Base-by-base conservation (phyloP, 1,140 invertebrate species). In the Medauroidea extradentata region DNA sequence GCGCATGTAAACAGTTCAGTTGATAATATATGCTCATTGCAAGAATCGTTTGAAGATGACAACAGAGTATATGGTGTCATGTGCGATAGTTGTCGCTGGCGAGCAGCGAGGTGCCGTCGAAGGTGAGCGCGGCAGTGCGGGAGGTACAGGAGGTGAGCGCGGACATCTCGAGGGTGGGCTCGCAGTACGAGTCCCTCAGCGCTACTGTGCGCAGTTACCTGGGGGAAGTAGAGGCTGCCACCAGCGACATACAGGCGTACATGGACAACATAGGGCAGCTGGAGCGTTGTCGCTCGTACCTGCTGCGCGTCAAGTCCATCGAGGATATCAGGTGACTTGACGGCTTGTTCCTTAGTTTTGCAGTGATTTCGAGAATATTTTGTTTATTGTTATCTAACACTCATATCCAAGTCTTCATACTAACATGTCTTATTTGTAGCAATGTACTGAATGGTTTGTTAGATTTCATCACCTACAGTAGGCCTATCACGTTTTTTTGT, bases 241-340 rank as follows among this genome's bases (percentile, higher is more conserved):
- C 81, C 23, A 70, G 69, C 11, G 69, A 81, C 14, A 68, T 85
- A 2, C 69, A 79, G 44, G 69, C 73, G 59, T 69, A 81, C 50
- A 71, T 84, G 3, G 70, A 80, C 23, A 79, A 83, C 65, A 79
- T 89, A 42, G 71, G 78, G 23, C 77, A 83, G 53, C 72, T 88
- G 43, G 81, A 88, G 63, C 78, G 78, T 55, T 73, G 81, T 19
- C 68, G 82, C 16, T 77, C 80, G 38, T 90, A 91, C 71, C 69
- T 88, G 16, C 76, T 79, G 58, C 78, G 84, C 27, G 69, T 90
- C 18, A 78, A 84, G 67, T 78, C 80, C 60, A 78, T 89, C 51
- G 84, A 88, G 69, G 78, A 83, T 61, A 74, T 86, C 51, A 87
- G 82, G 83, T 84, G 74, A 62, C n/a, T n/a, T n/a, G n/a, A n/a